A percentile compares a stretch with the other conserved stretches of the same genome.
These are phyloP conservation scores for Tupiocoris notatus DNA, from an alignment of 2,888 invertebrate genomes.

Conservation along the genomic window DNA sequence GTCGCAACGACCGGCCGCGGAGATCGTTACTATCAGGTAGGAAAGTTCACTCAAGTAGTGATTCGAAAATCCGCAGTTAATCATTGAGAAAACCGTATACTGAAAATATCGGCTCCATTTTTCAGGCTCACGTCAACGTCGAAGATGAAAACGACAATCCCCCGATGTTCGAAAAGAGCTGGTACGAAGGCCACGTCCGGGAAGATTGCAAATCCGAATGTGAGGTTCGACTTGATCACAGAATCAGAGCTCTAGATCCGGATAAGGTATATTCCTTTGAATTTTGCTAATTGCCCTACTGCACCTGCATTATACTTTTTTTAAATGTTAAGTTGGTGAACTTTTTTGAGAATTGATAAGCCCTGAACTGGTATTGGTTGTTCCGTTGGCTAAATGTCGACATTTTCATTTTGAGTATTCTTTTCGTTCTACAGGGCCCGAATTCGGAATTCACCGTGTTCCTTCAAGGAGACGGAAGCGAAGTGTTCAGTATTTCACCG, in stretches of 20 bases:
- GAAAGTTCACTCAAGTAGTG: background rate
- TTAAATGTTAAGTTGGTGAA: too few relatives aligned
- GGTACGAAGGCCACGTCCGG: conserved; percentile 72
- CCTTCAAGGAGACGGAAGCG: conserved; percentile 72
- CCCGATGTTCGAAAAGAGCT: conserved; percentile 69
- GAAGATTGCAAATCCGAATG: conserved; percentile 74
- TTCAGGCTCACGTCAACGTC: conserved; percentile 66
- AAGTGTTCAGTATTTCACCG: conserved; percentile 68
- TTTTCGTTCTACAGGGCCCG: conserved; percentile 43
- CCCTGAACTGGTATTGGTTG: too few relatives aligned
- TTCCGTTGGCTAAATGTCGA: background rate
- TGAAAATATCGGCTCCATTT: background rate
- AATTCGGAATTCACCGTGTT: conserved; percentile 70
- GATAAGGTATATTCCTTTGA: too few relatives aligned
- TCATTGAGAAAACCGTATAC: background rate
- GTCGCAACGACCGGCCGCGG: conserved; percentile 76
- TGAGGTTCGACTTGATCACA: conserved; percentile 67
- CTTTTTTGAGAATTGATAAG: too few relatives aligned
- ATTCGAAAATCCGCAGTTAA: background rate
- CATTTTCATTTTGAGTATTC: too few relatives aligned
- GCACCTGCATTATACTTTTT: too few relatives aligned
- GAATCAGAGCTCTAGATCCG: conserved; percentile 69
- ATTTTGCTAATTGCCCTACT: too few relatives aligned
- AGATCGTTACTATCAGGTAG: conserved; percentile 66
- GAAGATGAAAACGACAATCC: conserved; percentile 87